phyloP scores from a whole-genome alignment of 2,888 invertebrate species.

The Protophormia terraenovae region DNA sequence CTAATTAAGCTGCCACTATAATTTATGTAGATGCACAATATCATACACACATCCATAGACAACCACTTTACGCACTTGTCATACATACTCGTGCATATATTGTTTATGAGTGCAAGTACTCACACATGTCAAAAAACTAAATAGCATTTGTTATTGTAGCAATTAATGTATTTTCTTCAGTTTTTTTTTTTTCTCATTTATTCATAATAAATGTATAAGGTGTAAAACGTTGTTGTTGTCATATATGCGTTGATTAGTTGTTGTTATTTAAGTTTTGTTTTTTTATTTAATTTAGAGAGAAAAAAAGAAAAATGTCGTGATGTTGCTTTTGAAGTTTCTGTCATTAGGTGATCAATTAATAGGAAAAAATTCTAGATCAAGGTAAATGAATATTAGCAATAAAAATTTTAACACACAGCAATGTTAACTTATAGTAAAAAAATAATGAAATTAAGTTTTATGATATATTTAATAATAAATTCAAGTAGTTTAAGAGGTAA shows the following conservation, averaged over 20 bases:
- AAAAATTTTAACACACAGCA: constrained; percentile 3
- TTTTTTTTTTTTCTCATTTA: constrained; percentile 27
- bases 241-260: neutral
- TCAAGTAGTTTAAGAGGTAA: neutral
- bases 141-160: constrained; percentile 8
- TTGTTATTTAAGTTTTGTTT: constrained; percentile 3
- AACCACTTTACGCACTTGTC: constrained; percentile 39
- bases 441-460: neutral
- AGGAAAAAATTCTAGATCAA: constrained; percentile 79
- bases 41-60: neutral
- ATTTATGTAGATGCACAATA: constrained; percentile 63
- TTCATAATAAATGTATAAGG: constrained; percentile 16
- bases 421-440: neutral
- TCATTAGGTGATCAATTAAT: constrained; percentile 80
- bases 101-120: neutral
- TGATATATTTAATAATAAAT: neutral
- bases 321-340: constrained; percentile 77
- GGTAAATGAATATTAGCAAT: constrained; percentile 52
- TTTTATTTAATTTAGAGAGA: constrained; percentile 1
- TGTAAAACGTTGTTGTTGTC: constrained; percentile 16
- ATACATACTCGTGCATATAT: neutral
- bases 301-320: constrained; percentile 74
- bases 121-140: constrained; percentile 26
- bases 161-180: constrained; percentile 13
- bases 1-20: constrained; percentile 78